Percentiles rank a stretch among this genome's conserved stretches.
Conservation (phyloP, 2,797 vertebrate species). For the Pseudochirops cupreus region DNA sequence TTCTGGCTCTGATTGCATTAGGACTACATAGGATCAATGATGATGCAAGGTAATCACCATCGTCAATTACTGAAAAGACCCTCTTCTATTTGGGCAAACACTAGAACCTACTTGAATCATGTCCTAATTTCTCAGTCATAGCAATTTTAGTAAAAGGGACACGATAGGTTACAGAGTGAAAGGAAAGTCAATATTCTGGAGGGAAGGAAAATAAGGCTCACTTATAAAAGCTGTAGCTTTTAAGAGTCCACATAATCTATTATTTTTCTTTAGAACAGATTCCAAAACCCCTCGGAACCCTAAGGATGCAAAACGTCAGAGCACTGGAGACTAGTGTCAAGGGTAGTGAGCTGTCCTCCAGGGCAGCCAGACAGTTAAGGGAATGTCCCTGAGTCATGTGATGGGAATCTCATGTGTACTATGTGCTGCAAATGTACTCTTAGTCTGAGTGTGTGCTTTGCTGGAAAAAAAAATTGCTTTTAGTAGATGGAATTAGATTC, state of each 20-base stretch:
- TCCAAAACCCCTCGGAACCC: not conserved
- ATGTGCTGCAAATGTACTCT: not conserved
- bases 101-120: not conserved
- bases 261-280: not conserved
- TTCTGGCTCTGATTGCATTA: not conserved
- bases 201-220: constrained; percentile 1
- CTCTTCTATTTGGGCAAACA: constrained; percentile 21
- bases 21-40: not conserved
- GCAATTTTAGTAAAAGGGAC: constrained; percentile 17
- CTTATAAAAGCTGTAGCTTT: not conserved
- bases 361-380: constrained; percentile 38
- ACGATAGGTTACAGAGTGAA: not conserved
- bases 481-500: constrained; percentile 26
- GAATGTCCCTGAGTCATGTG: not conserved
- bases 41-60: not conserved
- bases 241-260: not conserved
- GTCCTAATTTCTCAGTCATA: not conserved
- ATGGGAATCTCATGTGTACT: not conserved
- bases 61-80: not conserved
- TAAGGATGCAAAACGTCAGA: not conserved
- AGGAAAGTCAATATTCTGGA: not conserved
- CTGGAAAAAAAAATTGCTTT: constrained; percentile 36
- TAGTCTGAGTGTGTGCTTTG: not conserved
- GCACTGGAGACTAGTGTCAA: constrained; percentile 5
- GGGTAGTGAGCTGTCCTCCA: not conserved